Evolutionary conservation across 2,888 invertebrate genomes (phyloP).

Genomic region (Trissoscelio sp.): DNA sequence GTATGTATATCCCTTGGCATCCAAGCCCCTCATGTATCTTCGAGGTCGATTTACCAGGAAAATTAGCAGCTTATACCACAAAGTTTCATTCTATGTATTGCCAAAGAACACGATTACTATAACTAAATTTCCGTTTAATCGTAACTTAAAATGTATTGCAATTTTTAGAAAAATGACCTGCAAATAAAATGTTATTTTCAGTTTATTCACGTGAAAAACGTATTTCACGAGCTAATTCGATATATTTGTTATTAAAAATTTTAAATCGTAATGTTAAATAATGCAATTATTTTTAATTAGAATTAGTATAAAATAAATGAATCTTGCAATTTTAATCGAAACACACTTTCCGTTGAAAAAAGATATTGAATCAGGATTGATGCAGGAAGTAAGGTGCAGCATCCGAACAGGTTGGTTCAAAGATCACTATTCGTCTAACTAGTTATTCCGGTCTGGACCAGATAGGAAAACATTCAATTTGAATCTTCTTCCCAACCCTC

Average conservation of each 20-base stretch:
- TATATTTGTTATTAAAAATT: too few species aligned
- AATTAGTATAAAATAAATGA: too few species aligned
- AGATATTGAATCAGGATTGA: constrained; percentile 11
- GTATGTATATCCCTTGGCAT: constrained; percentile 54
- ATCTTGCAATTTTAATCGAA: too few species aligned
- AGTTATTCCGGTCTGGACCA: constrained; percentile 77
- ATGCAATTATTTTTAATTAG: too few species aligned
- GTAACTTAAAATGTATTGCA: background rate
- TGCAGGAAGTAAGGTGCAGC: constrained; percentile 71
- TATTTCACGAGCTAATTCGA: too few species aligned
- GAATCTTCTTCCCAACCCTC: constrained; percentile 39
- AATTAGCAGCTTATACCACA: constrained; percentile 60
- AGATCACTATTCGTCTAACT: constrained; percentile 74
- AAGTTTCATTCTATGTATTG: constrained; percentile 31
- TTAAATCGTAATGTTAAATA: too few species aligned
- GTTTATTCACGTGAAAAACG: too few species aligned
- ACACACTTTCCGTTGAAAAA: background rate
- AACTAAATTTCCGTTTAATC: constrained; percentile 25
- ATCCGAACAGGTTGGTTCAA: constrained; percentile 76
- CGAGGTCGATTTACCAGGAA: constrained; percentile 62
- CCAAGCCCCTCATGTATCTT: constrained; percentile 55
- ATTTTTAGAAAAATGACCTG: background rate
- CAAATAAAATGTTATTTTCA: background rate
- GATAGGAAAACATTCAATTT: constrained; percentile 40
- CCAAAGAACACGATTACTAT: constrained; percentile 16